Percentiles rank a stretch among this genome's conserved stretches.
These are phyloP conservation scores for Hyles euphorbiae DNA, from an alignment of 1,140 invertebrate genomes.

Conservation along the genomic window DNA sequence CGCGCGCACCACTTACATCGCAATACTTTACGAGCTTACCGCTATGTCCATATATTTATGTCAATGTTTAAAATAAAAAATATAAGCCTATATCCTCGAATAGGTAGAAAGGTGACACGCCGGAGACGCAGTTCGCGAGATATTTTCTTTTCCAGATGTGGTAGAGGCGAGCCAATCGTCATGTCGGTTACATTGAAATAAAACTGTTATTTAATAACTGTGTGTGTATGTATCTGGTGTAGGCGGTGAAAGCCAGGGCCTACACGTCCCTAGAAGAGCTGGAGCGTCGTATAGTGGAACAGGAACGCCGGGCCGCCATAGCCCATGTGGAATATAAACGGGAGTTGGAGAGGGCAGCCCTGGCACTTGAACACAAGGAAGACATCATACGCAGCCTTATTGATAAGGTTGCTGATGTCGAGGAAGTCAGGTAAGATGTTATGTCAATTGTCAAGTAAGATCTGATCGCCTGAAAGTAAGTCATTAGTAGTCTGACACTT, in stretches of 20 bases:
- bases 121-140: no score
- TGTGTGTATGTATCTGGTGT: not conserved
- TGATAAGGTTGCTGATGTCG: slow-evolving; percentile 61
- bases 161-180: no score
- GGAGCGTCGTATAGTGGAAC: slow-evolving; percentile 55
- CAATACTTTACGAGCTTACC: no score
- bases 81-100: no score
- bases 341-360: slow-evolving; percentile 45
- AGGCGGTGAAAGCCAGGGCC: slow-evolving; percentile 58
- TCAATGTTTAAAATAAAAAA: no score
- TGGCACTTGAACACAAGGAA: slow-evolving; percentile 59
- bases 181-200: not conserved
- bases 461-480: no score
- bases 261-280: slow-evolving; percentile 54
- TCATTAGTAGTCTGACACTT: not conserved
- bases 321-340: slow-evolving; percentile 46
- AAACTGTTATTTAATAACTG: not conserved
- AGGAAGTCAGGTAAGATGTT: slow-evolving; percentile 48
- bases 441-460: not conserved
- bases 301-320: slow-evolving; percentile 45
- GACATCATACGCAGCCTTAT: slow-evolving; percentile 58
- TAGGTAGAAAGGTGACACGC: no score
- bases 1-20: no score
- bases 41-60: no score
- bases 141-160: no score